phyloP scores from a whole-genome alignment of 37 sponge, comb jelly and placozoan species.

The Halichondria panicea region DNA sequence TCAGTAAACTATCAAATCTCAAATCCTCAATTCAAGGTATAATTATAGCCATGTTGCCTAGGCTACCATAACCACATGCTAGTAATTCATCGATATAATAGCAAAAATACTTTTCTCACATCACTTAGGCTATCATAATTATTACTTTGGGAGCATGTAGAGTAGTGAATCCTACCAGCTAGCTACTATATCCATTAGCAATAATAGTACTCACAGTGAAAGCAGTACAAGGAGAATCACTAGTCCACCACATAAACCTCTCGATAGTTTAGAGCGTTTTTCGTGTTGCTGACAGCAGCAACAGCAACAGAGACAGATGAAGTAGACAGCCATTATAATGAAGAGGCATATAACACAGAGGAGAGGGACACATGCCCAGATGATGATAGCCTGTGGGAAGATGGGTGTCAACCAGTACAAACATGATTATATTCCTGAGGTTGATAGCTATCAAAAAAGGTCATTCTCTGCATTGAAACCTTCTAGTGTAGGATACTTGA shows the following conservation, averaged over 20 bases:
- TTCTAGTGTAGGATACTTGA: neutral
- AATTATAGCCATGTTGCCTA: too few species aligned
- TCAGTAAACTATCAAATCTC: too few species aligned
- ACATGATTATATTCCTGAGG: too few species aligned
- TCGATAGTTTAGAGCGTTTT: slow-evolving; percentile 13
- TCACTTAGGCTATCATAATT: too few species aligned
- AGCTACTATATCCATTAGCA: too few species aligned
- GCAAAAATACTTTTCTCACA: too few species aligned
- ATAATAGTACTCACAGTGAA: slow-evolving; percentile 54
- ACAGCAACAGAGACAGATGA: slow-evolving; percentile 62
- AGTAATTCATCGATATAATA: too few species aligned
- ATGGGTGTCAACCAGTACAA: neutral
- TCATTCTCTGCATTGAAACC: neutral
- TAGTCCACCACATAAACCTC: slow-evolving; percentile 20
- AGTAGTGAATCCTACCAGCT: too few species aligned
- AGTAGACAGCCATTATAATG: slow-evolving; percentile 59
- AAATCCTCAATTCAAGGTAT: too few species aligned
- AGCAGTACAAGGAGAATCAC: slow-evolving; percentile 12
- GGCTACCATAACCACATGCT: too few species aligned
- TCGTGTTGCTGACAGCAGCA: slow-evolving; percentile 37
- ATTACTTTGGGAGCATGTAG: too few species aligned
- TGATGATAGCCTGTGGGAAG: slow-evolving; percentile 52
- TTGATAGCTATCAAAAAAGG: neutral
- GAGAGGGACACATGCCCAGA: slow-evolving; percentile 75
- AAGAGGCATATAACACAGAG: slow-evolving; percentile 46